A percentile compares a stretch with the other conserved stretches of the same genome.
phyloP scores from a whole-genome alignment of 1,140 invertebrate species.

The Asbolus verrucosus region DNA sequence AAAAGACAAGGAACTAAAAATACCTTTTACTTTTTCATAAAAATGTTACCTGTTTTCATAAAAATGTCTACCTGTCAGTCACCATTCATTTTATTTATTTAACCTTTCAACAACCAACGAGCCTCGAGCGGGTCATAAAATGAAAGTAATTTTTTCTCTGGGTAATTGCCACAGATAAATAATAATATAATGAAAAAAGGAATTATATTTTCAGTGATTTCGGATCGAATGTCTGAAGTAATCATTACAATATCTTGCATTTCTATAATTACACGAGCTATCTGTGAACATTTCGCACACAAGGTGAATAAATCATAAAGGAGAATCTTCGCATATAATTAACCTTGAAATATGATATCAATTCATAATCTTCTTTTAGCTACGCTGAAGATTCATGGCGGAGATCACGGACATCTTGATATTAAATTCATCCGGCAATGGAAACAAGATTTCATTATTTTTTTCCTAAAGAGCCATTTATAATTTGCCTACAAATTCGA shows the following conservation, averaged over 20 bases:
- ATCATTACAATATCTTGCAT: conserved; percentile 4
- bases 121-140: conserved; percentile 12
- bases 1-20: conserved; percentile 1
- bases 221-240: background rate
- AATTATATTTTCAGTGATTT: background rate
- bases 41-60: too few relatives aligned
- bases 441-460: too few relatives aligned
- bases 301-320: conserved; percentile 14
- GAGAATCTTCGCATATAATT: background rate
- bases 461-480: too few relatives aligned
- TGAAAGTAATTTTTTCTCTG: conserved; percentile 19
- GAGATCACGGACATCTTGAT: background rate
- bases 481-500: background rate
- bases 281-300: background rate
- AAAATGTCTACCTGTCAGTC: conserved; percentile 6
- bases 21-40: conserved; percentile 9
- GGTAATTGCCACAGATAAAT: conserved; percentile 14
- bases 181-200: conserved; percentile 4
- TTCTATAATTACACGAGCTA: conserved; percentile 10
- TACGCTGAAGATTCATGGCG: too few relatives aligned
- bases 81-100: conserved; percentile 5
- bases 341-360: conserved; percentile 9
- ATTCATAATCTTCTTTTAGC: background rate
- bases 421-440: background rate
- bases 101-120: conserved; percentile 15